Evolutionary conservation across 2,888 invertebrate species (phyloP), one percentile per base, ranked within the genome.

Genomic region (Carabus problematicus): DNA sequence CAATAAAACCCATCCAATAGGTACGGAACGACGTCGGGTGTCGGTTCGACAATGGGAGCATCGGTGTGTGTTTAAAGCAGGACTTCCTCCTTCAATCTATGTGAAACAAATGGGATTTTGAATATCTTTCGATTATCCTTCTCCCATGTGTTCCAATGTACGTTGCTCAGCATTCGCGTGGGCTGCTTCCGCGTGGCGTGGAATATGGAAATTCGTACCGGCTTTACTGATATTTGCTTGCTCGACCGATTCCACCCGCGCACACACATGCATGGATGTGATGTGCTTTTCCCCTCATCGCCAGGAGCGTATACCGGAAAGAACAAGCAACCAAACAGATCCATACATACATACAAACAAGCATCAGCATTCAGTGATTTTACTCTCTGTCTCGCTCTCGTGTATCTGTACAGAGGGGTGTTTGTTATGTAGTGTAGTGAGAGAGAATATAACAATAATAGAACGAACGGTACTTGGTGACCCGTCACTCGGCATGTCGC

Each of bases 101-200:
- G 73, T 74, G 73, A 71, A 75, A 75, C 75, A 75, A 77, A 77
- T 76, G 74, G 76, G 76, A 75, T 76, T 75, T 74, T 72, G 75
- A 74, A 76, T 76, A 75, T 75, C 74, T 73, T 76, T 76, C 76
- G 76, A 76, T 76, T 77, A 76, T 76, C 75, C 61, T 45, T 45
- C 4, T 3, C 54, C 66, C 59, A 47, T 66, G 59, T 58, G 59
- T 59, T 66, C 47, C 49, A 16, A 3, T 8, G 8, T n/a, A 7
- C 7, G 14, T 45, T 11, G 11, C 45, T 12, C 45, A 3, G 45
- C 11, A 19, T 39, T 18, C 16, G 9, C 52, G 49, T 49, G 8
- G n/a, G n/a, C n/a, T n/a, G 49, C 7, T 8, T 14, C 19, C n/a
- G 47, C 62, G 40, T 43, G 42, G 18, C 6, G 11, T n/a, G 9